phyloP scores from a whole-genome alignment of 2,888 invertebrate species.

The Timandra comae region DNA sequence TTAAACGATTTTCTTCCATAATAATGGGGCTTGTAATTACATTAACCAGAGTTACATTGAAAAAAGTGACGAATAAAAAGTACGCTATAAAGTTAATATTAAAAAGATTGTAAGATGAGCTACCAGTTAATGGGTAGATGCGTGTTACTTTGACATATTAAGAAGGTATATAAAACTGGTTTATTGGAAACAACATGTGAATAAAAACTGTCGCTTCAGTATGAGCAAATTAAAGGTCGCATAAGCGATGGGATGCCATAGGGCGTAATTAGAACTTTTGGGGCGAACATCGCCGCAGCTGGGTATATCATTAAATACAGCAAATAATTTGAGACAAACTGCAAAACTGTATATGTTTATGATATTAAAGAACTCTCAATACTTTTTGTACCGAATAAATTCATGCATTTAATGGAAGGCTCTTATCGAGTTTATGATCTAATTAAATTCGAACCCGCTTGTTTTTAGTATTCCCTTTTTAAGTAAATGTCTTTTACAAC shows the following conservation, averaged over 20 bases:
- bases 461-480: too few species aligned
- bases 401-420: too few species aligned
- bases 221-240: constrained; percentile 59
- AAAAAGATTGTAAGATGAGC: constrained; percentile 43
- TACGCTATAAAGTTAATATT: constrained; percentile 16
- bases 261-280: constrained; percentile 51
- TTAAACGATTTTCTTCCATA: constrained; percentile 39
- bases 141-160: constrained; percentile 68
- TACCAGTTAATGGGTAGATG: constrained; percentile 54
- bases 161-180: constrained; percentile 61
- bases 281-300: constrained; percentile 22
- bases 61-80: constrained; percentile 41
- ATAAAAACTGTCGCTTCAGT: constrained; percentile 29
- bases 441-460: too few species aligned
- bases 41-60: constrained; percentile 39
- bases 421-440: too few species aligned
- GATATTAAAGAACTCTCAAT: too few species aligned
- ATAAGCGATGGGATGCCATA: constrained; percentile 44
- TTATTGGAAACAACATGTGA: constrained; percentile 38
- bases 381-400: too few species aligned
- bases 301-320: constrained; percentile 31
- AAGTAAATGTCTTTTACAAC: too few species aligned
- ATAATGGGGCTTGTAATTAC: constrained; percentile 55
- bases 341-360: too few species aligned
- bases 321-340: too few species aligned